Base-by-base conservation (phyloP, 92 coral and sea anemone species). In the Hydrozoanthus gracilis region DNA sequence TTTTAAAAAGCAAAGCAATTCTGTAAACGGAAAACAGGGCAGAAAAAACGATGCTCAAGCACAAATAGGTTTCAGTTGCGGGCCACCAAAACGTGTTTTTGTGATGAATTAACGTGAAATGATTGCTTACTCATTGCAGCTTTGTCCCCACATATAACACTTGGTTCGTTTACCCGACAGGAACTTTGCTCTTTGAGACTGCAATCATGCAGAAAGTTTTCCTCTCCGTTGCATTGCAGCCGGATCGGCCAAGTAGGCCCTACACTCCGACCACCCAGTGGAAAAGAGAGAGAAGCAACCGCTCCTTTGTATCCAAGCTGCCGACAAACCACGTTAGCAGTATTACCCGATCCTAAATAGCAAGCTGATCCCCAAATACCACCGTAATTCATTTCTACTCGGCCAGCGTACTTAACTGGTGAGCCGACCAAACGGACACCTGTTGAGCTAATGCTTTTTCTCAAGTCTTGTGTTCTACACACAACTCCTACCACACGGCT, bases 351-450 rank as follows among this genome's bases (percentile, higher is more conserved):
- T 20, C 58, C 66, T 60, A n/a, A 16, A 51, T 44, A 4, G 54
- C 89, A 89, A 7, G 86, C 15, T 9, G 87, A 51, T 7, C 92
- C 92, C 92, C 92, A 89, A 67, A 86, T 88, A 17, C 89, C 92
- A 35, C 60, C 86, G 86, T 89, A 89, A 47, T 84, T 88, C 67
- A 89, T 60, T 65, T 86, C 87, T 13, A 89, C 89, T 54, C 89
- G 89, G 5, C 85, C 85, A 80, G 85, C 74, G 15, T 39, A 39
- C 11, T 35, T 10, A 46, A 45, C 45, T 4, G 74, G 85, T 5
- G 46, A 74, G 7, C 56, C 55, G 5, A 54, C 44, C 52, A 76
- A 20, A 3, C 82, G 64, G 3, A 51, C 16, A 3, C 9, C 48
- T 20, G 27, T 58, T 3, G 52, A 11, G 14, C 47, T 16, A 27